Evolutionary conservation across 2,113 vertebrate genomes (phyloP), one percentile per base, ranked within the genome.

Genomic region (Apeltes quadracus): DNA sequence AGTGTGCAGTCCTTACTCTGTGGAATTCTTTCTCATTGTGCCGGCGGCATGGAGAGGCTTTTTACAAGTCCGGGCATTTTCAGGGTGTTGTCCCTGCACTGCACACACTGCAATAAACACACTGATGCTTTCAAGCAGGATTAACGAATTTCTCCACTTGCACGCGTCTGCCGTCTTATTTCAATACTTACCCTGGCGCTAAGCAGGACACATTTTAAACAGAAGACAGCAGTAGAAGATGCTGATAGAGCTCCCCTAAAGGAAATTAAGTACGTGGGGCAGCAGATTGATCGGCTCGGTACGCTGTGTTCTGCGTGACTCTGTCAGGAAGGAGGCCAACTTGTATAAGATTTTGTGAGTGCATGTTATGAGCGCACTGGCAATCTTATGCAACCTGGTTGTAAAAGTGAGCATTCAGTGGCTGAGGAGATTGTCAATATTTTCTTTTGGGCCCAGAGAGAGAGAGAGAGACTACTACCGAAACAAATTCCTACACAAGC

Each of bases 321-420:
- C 34, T 15, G 43, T 43, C 54, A 67, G 66, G 1, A 43, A n/a
- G 15, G 79, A 48, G 51, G 58, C 67, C 0, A 55, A 43, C 83
- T 32, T 54, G 76, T 77, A 69, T 57, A 25, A 25, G 64, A 12
- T 71, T 79, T 48, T 34, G 15, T 61, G 58, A 69, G 25, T 29
- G 51, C 11, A 62, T 36, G 56, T 23, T 73, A 68, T 44, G 61
- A 72, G 36, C 27, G 10, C 46, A 36, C 44, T 63, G 50, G 23
- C 2, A 2, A 62, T 54, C 59, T 87, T 84, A 85, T 80, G 72
- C 51, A 83, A 81, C 81, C 20, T 9, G 25, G 15, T 59, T 64
- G 72, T 83, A 74, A 79, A 85, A 79, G 72, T 61, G n/a, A 67
- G 63, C 55, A 13, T 68, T 73, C 53, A 54, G 62, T 64, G 32